Percentiles rank a stretch among this genome's conserved stretches.
phyloP scores from a whole-genome alignment of 2,113 vertebrate species.

The Strigops habroptila region DNA sequence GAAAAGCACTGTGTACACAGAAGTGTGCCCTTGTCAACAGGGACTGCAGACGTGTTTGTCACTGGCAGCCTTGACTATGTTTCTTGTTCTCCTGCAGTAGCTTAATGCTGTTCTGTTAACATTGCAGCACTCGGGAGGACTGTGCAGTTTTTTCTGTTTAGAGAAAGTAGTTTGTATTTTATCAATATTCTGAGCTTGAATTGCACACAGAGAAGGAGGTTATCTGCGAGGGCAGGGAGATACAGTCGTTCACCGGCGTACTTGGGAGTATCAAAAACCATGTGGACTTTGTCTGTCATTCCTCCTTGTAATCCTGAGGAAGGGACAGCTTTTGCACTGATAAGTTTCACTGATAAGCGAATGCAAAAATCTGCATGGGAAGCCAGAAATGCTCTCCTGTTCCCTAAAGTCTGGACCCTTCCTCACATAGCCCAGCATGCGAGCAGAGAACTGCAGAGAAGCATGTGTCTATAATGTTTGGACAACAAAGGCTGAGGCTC shows the following conservation, averaged over 20 bases:
- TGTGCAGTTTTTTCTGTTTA: not conserved
- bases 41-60: rapidly evolving
- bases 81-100: not conserved
- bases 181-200: not conserved
- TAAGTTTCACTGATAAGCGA: not conserved
- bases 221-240: not conserved
- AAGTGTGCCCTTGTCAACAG: not conserved
- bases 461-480: rapidly evolving
- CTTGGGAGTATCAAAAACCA: not conserved
- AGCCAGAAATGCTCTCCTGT: not conserved
- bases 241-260: not conserved
- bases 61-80: not conserved
- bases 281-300: not conserved
- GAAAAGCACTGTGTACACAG: not conserved
- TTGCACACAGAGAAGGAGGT: not conserved
- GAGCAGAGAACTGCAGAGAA: not conserved
- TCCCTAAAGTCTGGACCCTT: not conserved
- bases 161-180: not conserved
- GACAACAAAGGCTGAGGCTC: not conserved
- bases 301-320: not conserved
- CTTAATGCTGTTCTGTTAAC: not conserved
- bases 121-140: rapidly evolving
- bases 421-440: rapidly evolving
- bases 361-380: not conserved
- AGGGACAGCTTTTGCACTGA: not conserved